Conservation (phyloP, 2,888 invertebrate genomes). For the Tortrix viridana region DNA sequence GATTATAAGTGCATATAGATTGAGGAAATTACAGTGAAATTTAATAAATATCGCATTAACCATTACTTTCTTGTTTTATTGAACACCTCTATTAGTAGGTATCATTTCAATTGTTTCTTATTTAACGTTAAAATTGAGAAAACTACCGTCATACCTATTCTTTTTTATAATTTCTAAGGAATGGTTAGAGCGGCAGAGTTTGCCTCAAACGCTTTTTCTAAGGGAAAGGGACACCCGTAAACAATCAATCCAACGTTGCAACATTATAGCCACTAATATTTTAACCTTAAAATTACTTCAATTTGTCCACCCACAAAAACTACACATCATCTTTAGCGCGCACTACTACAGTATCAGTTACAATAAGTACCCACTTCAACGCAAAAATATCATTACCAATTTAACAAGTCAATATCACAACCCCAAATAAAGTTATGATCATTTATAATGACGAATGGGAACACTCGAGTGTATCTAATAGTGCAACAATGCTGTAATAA, state of each 20-base stretch:
- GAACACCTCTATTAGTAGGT: no score
- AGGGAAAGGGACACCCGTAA: no score
- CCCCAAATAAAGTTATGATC: constrained; percentile 51
- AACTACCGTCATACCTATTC: no score
- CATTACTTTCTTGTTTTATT: constrained; percentile 58
- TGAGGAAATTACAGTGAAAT: constrained; percentile 81
- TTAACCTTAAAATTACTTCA: not conserved
- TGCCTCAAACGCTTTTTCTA: no score
- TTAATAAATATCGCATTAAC: constrained; percentile 83
- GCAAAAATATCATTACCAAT: constrained; percentile 29
- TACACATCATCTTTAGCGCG: constrained; percentile 21
- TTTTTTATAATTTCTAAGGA: no score
- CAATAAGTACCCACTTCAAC: constrained; percentile 1
- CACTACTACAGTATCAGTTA: not conserved
- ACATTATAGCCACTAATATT: not conserved
- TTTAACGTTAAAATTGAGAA: no score
- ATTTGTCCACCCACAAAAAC: not conserved
- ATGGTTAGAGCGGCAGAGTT: no score
- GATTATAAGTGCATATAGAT: constrained; percentile 78
- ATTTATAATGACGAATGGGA: constrained; percentile 57
- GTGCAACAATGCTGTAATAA: constrained; percentile 61
- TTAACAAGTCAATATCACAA: constrained; percentile 41
- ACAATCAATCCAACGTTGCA: no score
- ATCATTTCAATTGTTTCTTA: no score
- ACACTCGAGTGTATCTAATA: constrained; percentile 64